A percentile compares a stretch with the other conserved stretches of the same genome.
Conservation (phyloP, 2,113 vertebrate species). For the Callionymus lyra region DNA sequence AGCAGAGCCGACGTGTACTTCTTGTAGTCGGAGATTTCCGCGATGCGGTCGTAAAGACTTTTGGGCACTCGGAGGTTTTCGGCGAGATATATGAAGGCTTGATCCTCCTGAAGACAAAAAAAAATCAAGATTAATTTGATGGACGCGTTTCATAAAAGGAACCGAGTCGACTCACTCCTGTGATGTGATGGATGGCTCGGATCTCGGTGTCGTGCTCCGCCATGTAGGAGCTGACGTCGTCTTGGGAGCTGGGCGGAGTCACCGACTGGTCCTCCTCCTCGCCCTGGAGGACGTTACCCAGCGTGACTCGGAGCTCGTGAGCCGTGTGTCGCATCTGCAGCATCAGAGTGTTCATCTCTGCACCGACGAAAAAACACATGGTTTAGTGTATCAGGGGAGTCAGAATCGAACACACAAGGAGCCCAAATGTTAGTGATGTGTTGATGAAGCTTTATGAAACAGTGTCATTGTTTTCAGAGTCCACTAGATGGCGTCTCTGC, state of each 20-base stretch:
- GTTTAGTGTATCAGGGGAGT: too few species aligned
- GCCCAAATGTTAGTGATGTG: too few species aligned
- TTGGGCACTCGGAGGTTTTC: slow-evolving; percentile 52
- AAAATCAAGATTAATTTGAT: background rate
- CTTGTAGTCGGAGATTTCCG: slow-evolving; percentile 61
- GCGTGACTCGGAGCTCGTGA: slow-evolving; percentile 54
- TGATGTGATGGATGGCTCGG: slow-evolving; percentile 25
- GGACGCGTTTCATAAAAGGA: background rate
- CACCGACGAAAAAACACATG: background rate
- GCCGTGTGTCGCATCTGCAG: slow-evolving; percentile 65
- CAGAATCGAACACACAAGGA: too few species aligned
- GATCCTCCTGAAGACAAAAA: slow-evolving; percentile 32
- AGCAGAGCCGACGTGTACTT: slow-evolving; percentile 62
- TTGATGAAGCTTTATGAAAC: too few species aligned
- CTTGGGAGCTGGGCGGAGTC: slow-evolving; percentile 26
- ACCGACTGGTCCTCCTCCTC: slow-evolving; percentile 27
- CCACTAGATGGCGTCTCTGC: too few species aligned
- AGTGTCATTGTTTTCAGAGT: too few species aligned
- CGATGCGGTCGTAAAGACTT: slow-evolving; percentile 56
- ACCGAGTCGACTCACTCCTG: slow-evolving; percentile 35
- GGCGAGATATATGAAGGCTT: slow-evolving; percentile 43
- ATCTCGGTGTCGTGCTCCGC: slow-evolving; percentile 34
- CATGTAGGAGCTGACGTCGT: slow-evolving; percentile 36
- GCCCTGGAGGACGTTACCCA: slow-evolving; percentile 55
- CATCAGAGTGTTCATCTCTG: slow-evolving; percentile 67